phyloP scores from a whole-genome alignment of 1,140 invertebrate genomes.

The Drosophila fuyamai region DNA sequence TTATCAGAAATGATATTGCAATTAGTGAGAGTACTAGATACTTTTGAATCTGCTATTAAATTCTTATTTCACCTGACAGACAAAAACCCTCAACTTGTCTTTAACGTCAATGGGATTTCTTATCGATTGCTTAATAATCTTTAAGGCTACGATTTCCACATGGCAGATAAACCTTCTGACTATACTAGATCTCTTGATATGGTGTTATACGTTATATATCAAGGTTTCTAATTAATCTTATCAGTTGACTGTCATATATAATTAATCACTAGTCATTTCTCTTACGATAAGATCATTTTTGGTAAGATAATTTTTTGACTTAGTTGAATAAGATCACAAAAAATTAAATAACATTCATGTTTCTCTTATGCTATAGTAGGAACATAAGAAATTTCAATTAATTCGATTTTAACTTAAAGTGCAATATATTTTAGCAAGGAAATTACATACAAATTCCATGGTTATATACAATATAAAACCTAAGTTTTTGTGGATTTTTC shows the following conservation, averaged over 20 bases:
- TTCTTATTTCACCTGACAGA: conserved; percentile 16
- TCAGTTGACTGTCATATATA: not conserved
- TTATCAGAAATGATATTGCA: conserved; percentile 1
- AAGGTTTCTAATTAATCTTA: conserved; percentile 20
- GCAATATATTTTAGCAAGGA: no score
- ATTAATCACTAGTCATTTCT: not conserved
- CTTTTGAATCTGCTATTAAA: not conserved
- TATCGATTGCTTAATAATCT: conserved; percentile 26
- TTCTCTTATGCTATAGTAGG: no score
- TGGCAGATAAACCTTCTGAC: conserved; percentile 1
- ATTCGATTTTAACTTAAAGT: no score
- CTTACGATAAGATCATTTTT: not conserved
- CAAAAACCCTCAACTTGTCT: not conserved
- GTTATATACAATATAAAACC: no score
- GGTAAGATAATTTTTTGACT: not conserved
- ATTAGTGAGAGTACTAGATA: not conserved
- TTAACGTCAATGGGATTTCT: conserved; percentile 25
- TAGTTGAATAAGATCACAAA: not conserved
- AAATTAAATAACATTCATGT: no score
- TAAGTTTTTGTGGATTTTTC: no score
- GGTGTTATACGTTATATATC: conserved; percentile 10
- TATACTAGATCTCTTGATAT: conserved; percentile 8
- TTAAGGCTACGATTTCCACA: not conserved
- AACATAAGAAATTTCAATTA: no score
- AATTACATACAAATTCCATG: no score